These are phyloP conservation scores for Drosophila prostipennis DNA, from an alignment of 2,888 invertebrate genomes.

Conservation along the genomic window DNA sequence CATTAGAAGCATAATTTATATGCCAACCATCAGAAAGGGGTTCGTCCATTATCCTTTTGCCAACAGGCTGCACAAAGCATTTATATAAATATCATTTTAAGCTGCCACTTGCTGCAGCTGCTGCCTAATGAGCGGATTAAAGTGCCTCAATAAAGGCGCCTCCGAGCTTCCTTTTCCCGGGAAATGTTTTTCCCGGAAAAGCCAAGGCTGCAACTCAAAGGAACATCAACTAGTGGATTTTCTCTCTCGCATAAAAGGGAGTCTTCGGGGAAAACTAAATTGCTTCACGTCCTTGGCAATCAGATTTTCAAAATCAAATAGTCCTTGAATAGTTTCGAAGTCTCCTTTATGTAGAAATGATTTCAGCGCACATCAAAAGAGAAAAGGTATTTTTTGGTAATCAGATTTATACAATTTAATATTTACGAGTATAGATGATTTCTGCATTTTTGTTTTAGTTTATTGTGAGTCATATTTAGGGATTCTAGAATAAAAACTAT, in stretches of 20 bases:
- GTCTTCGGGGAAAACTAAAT: slow-evolving; percentile 11
- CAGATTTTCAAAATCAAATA: slow-evolving; percentile 14
- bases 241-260: neutral
- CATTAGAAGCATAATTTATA: slow-evolving; percentile 54
- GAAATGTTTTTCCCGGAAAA: slow-evolving; percentile 8
- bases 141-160: slow-evolving; percentile 16
- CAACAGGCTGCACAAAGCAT: slow-evolving; percentile 28
- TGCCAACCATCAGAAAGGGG: slow-evolving; percentile 1
- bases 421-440: neutral
- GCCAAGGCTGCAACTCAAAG: slow-evolving; percentile 4
- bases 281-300: slow-evolving; percentile 6
- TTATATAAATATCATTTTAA: slow-evolving; percentile 65
- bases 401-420: neutral
- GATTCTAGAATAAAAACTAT: too few species aligned
- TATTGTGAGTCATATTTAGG: neutral
- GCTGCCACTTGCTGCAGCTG: slow-evolving; percentile 66
- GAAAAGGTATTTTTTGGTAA: neutral
- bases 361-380: neutral
- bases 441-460: neutral
- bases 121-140: slow-evolving; percentile 75
- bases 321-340: slow-evolving; percentile 5
- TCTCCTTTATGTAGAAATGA: slow-evolving; percentile 4
- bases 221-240: slow-evolving; percentile 18
- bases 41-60: slow-evolving; percentile 56
- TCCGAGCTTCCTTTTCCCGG: slow-evolving; percentile 6